Conservation (phyloP, 2,888 invertebrate genomes). For the Orthosia gothica region DNA sequence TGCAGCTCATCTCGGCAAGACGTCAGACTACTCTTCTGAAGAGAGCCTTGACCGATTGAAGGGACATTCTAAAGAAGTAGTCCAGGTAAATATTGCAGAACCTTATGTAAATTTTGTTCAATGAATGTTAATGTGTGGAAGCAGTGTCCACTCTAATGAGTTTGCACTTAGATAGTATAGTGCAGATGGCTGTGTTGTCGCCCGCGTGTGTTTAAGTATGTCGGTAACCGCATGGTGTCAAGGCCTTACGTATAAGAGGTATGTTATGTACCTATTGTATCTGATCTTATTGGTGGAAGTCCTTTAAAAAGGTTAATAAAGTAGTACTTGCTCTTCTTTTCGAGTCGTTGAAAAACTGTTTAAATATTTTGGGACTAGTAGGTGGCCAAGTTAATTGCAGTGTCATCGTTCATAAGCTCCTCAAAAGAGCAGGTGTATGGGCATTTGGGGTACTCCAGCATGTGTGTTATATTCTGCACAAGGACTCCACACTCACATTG, state of each 20-base stretch:
- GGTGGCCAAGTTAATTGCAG: no score
- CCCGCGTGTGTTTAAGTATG: background rate
- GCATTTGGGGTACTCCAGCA: no score
- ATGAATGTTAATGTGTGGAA: slow-evolving; percentile 14
- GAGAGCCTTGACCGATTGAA: slow-evolving; percentile 83
- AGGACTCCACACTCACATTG: no score
- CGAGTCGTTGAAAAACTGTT: no score
- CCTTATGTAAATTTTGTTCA: slow-evolving; percentile 27
- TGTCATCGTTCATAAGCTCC: no score
- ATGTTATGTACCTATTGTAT: background rate
- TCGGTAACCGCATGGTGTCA: slow-evolving; percentile 25
- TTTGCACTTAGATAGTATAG: slow-evolving; percentile 7
- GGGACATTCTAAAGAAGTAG: slow-evolving; percentile 82
- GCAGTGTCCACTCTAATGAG: slow-evolving; percentile 34
- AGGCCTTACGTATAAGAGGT: slow-evolving; percentile 30
- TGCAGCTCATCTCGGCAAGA: slow-evolving; percentile 80
- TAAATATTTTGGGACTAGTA: no score
- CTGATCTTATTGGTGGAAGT: background rate
- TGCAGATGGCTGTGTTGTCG: slow-evolving; percentile 31
- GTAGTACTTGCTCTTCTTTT: background rate
- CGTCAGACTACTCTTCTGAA: slow-evolving; percentile 92
- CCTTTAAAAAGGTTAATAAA: slow-evolving; percentile 11
- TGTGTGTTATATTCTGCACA: no score
- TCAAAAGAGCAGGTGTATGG: no score
- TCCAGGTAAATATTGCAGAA: slow-evolving; percentile 79